A percentile compares a stretch with the other conserved stretches of the same genome.
phyloP scores from a whole-genome alignment of 1,140 invertebrate species.

The Drosophila prosaltans region DNA sequence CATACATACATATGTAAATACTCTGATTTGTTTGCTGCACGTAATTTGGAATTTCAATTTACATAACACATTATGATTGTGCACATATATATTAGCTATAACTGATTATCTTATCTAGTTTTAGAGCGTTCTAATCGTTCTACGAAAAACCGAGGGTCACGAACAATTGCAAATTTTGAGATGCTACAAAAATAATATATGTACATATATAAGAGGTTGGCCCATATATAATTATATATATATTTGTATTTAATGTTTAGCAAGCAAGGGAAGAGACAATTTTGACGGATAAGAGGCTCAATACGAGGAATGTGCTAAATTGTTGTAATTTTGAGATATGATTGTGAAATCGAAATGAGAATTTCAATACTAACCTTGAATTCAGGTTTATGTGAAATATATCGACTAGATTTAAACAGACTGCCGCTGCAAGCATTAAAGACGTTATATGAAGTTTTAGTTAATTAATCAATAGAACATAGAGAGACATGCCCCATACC shows the following conservation, averaged over 20 bases:
- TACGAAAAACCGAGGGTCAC: not conserved
- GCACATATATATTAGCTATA: constrained; percentile 1
- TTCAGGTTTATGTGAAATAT: not conserved
- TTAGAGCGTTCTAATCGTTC: not conserved
- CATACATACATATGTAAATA: not conserved
- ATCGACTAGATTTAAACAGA: not conserved
- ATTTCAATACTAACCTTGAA: not conserved
- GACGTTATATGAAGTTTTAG: constrained; percentile 36
- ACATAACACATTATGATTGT: not conserved
- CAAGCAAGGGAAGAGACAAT: not conserved
- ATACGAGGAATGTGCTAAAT: not conserved
- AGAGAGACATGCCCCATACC: constrained; percentile 30
- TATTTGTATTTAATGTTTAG: not conserved
- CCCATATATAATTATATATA: not conserved
- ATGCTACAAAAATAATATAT: not conserved
- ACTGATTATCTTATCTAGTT: constrained; percentile 1
- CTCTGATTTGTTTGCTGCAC: not conserved
- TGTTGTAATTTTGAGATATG: not conserved
- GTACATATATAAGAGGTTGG: not conserved
- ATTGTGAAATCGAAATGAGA: not conserved
- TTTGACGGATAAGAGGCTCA: not conserved
- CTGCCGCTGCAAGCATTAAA: not conserved
- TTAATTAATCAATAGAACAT: constrained; percentile 18
- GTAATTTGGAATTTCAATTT: not conserved
- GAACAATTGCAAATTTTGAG: not conserved